Evolutionary conservation across 2,888 invertebrate genomes (phyloP).

Genomic region (Sylvicola cinctus): DNA sequence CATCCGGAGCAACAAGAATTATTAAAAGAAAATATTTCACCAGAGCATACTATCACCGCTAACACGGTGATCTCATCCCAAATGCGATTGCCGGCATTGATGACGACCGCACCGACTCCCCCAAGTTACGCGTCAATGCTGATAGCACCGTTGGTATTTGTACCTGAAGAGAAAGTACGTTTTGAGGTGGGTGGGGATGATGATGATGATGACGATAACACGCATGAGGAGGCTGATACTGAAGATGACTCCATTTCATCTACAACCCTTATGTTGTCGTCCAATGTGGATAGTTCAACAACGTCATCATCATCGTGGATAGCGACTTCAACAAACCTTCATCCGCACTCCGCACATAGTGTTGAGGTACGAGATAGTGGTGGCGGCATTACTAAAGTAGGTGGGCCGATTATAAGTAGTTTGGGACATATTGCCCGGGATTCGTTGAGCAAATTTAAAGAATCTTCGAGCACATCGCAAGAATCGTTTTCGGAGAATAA

Average conservation of each 20-base stretch:
- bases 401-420: background rate
- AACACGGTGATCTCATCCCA: conserved; percentile 11
- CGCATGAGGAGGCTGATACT: conserved; percentile 1
- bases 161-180: conserved; percentile 3
- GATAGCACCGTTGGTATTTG: background rate
- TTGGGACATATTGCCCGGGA: conserved; percentile 7
- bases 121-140: background rate
- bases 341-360: no score
- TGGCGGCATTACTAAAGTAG: no score
- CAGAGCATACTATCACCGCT: conserved; percentile 32
- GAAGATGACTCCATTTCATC: background rate
- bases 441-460: conserved; percentile 5
- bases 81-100: conserved; percentile 4
- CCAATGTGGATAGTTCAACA: no score
- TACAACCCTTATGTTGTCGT: no score
- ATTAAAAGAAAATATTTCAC: conserved; percentile 40
- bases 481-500: no score
- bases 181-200: conserved; percentile 7
- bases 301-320: no score
- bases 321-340: no score
- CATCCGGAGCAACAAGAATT: conserved; percentile 33
- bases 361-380: no score
- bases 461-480: conserved; percentile 5
- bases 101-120: background rate
- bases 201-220: conserved; percentile 3